These are phyloP conservation scores for Pantala flavescens DNA, from an alignment of 1,140 invertebrate species.

Conservation along the genomic window DNA sequence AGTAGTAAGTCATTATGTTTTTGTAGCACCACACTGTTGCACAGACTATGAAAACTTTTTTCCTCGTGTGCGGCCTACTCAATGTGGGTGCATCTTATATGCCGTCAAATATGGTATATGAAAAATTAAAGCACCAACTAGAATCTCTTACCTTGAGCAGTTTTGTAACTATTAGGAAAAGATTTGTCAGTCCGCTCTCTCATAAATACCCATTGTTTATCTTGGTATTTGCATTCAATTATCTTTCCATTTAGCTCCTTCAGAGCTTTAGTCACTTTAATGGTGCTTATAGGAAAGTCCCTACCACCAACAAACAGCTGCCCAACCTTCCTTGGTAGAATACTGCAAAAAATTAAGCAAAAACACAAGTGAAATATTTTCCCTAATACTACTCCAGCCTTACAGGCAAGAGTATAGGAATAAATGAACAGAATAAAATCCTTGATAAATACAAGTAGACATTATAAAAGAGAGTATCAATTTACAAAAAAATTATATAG, in stretches of 20 bases:
- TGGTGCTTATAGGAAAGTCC: conserved; percentile 52
- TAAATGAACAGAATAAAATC: no score
- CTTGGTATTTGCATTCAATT: conserved; percentile 81
- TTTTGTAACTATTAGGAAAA: conserved; percentile 80
- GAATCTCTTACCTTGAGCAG: conserved; percentile 54
- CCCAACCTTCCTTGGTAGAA: conserved; percentile 62
- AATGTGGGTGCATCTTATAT: no score
- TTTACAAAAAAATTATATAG: no score
- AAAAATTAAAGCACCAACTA: no score
- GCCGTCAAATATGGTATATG: no score
- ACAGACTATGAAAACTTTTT: no score
- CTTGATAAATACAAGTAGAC: no score
- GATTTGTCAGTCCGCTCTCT: conserved; percentile 94
- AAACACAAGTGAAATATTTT: conserved; percentile 19
- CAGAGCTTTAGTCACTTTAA: conserved; percentile 67
- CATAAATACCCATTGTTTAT: conserved; percentile 86
- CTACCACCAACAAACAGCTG: conserved; percentile 68
- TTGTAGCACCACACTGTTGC: no score
- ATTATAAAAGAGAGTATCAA: no score
- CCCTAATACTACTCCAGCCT: conserved; percentile 10
- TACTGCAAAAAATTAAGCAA: conserved; percentile 41
- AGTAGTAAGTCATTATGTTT: no score
- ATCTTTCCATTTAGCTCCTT: conserved; percentile 84
- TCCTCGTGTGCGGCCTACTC: no score
- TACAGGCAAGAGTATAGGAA: no score